Conservation (phyloP, 1,140 invertebrate genomes). For the Coenobita brevimanus region DNA sequence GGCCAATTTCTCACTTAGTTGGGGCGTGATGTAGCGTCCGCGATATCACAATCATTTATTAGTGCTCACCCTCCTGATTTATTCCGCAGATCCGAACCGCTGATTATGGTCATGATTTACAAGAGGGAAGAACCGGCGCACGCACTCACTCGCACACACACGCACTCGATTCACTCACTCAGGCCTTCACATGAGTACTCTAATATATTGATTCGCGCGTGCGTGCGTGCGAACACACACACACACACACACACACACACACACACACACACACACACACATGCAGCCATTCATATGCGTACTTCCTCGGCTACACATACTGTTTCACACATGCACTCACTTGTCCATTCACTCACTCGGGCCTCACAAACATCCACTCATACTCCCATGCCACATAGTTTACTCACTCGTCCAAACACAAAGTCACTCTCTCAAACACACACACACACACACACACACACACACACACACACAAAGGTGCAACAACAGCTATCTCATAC, state of each 20-base stretch:
- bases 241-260: conserved; percentile 13
- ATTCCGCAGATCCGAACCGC: conserved; percentile 18
- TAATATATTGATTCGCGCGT: too few species aligned
- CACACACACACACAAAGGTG: too few species aligned
- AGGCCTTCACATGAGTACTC: too few species aligned
- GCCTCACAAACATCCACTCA: conserved; percentile 1
- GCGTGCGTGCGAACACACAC: conserved; percentile 1
- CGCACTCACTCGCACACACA: conserved; percentile 31
- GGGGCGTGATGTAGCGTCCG: conserved; percentile 37
- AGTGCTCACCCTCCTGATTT: conserved; percentile 45
- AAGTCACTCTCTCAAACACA: too few species aligned
- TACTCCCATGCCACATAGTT: not conserved
- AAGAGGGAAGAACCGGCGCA: conserved; percentile 6
- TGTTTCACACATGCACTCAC: conserved; percentile 34
- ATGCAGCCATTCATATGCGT: conserved; percentile 16
- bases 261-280: conserved; percentile 34
- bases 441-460: too few species aligned
- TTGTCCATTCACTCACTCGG: conserved; percentile 7
- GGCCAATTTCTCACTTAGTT: conserved; percentile 46
- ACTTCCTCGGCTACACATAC: too few species aligned
- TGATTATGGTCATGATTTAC: conserved; percentile 35
- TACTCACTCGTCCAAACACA: too few species aligned
- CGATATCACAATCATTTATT: conserved; percentile 55
- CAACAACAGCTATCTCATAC: too few species aligned
- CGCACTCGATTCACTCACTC: too few species aligned